These are phyloP conservation scores for Orchesellides sinensis DNA, from an alignment of 2,888 invertebrate species.

Conservation along the genomic window DNA sequence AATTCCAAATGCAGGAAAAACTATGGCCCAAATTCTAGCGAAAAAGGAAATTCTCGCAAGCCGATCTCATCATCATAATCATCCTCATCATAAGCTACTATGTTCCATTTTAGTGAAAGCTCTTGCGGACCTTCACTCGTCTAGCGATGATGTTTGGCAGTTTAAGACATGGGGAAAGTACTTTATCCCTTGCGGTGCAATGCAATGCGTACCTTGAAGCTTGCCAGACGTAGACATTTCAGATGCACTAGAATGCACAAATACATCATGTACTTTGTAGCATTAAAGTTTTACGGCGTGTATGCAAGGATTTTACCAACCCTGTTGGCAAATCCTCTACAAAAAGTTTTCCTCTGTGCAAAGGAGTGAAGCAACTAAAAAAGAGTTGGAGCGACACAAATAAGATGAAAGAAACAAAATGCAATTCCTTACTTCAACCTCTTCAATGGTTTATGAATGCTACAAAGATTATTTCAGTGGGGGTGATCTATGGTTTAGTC, in stretches of 20 bases:
- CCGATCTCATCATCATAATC: slow-evolving; percentile 22
- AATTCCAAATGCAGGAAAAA: slow-evolving; percentile 38
- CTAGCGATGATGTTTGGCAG: too few species aligned
- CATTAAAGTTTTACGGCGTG: not conserved
- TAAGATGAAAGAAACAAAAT: too few species aligned
- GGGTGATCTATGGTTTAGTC: too few species aligned
- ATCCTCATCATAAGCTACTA: not conserved
- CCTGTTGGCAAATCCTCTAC: not conserved
- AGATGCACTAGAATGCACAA: not conserved
- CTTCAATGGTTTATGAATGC: too few species aligned
- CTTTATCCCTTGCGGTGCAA: not conserved
- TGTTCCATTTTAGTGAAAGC: not conserved
- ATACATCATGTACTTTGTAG: too few species aligned
- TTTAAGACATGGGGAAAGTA: not conserved
- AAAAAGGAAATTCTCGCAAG: not conserved
- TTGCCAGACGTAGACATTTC: not conserved
- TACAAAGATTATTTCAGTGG: too few species aligned
- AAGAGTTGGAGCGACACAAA: too few species aligned
- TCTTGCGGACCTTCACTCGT: too few species aligned
- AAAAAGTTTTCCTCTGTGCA: not conserved
- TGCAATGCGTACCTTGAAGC: not conserved
- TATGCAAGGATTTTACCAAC: too few species aligned
- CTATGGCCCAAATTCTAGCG: not conserved
- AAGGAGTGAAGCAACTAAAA: too few species aligned
- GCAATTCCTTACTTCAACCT: too few species aligned